Conservation (phyloP, 1,140 invertebrate species). For the Manduca sexta region DNA sequence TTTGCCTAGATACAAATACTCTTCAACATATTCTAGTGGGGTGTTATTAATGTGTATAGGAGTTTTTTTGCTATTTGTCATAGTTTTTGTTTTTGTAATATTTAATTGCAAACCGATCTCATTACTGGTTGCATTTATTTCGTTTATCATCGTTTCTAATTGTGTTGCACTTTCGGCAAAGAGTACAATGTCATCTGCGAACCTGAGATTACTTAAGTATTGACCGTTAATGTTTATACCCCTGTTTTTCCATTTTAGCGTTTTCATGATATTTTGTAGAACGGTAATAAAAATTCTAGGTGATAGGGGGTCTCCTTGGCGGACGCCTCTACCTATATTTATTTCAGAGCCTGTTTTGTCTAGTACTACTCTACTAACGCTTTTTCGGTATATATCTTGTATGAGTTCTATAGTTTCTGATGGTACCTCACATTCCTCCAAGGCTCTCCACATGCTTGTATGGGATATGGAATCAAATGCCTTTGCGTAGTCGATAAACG, state of each 20-base stretch:
- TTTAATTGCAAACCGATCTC: slow-evolving; percentile 2
- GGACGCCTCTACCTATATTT: slow-evolving; percentile 4
- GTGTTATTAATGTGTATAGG: not conserved
- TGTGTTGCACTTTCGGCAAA: not conserved
- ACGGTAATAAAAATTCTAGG: slow-evolving; percentile 3
- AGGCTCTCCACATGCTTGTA: not conserved
- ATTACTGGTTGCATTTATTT: not conserved
- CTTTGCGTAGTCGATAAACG: slow-evolving; percentile 1
- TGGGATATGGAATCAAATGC: slow-evolving; percentile 5
- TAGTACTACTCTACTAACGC: slow-evolving; percentile 1
- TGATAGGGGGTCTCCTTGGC: slow-evolving; percentile 4
- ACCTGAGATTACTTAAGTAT: slow-evolving; percentile 5
- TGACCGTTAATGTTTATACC: slow-evolving; percentile 1
- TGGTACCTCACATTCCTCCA: not conserved
- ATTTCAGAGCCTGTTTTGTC: slow-evolving; percentile 1
- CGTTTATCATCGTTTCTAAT: slow-evolving; percentile 1
- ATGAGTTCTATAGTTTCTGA: not conserved
- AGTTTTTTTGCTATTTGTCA: not conserved
- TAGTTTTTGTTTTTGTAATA: slow-evolving; percentile 3
- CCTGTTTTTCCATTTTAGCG: slow-evolving; percentile 1
- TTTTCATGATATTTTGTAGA: not conserved
- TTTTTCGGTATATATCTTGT: slow-evolving; percentile 4
- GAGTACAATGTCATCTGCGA: slow-evolving; percentile 4
- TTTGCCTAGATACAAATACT: slow-evolving; percentile 4
- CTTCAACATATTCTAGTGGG: slow-evolving; percentile 3